phyloP scores from a whole-genome alignment of 2,888 invertebrate species.

The Agriopis marginaria region DNA sequence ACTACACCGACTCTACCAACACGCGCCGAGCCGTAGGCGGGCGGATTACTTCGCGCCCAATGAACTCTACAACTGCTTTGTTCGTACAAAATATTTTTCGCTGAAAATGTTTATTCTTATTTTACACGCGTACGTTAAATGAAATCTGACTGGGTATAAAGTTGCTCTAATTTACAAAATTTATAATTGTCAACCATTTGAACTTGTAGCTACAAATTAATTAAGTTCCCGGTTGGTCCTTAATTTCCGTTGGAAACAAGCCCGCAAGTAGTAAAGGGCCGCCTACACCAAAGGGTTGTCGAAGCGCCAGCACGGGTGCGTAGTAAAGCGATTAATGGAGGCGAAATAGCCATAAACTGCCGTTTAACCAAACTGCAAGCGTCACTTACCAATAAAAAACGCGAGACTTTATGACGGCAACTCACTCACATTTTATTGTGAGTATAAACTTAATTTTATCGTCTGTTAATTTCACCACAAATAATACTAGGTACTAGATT shows the following conservation, averaged over 20 bases:
- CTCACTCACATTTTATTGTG: constrained; percentile 87
- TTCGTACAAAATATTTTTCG: constrained; percentile 8
- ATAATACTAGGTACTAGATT: constrained; percentile 82
- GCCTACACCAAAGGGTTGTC: constrained; percentile 68
- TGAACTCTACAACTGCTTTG: constrained; percentile 14
- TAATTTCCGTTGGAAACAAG: constrained; percentile 31
- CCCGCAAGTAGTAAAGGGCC: constrained; percentile 38
- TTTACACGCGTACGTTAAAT: background rate
- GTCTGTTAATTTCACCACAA: constrained; percentile 87
- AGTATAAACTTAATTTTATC: constrained; percentile 87
- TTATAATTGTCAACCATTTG: background rate
- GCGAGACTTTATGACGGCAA: constrained; percentile 86
- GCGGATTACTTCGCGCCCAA: constrained; percentile 54
- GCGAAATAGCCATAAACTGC: constrained; percentile 85
- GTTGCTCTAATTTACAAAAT: background rate
- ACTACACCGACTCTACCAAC: constrained; percentile 47
- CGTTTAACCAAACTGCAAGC: constrained; percentile 86
- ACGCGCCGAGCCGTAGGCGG: constrained; percentile 61
- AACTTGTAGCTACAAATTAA: constrained; percentile 29
- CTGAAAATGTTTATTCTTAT: background rate
- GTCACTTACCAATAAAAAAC: constrained; percentile 86
- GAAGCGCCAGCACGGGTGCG: constrained; percentile 77
- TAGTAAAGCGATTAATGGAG: constrained; percentile 86
- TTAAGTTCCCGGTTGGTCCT: constrained; percentile 34
- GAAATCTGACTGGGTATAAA: background rate